phyloP scores from a whole-genome alignment of 2,888 invertebrate species.

The Latrodectus hesperus region DNA sequence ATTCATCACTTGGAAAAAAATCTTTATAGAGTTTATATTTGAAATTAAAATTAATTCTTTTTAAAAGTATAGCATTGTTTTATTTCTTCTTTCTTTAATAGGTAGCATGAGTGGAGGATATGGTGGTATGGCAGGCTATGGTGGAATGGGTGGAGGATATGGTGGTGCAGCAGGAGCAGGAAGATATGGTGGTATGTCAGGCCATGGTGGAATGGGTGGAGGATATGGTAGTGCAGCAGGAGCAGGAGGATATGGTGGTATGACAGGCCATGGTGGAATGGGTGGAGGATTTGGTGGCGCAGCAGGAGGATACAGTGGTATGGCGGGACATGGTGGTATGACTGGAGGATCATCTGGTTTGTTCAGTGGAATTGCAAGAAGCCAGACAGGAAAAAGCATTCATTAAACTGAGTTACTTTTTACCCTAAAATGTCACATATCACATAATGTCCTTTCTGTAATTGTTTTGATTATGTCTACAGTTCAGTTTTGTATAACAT shows the following conservation, averaged over 20 bases:
- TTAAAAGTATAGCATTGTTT: too few species aligned
- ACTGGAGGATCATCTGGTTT: background rate
- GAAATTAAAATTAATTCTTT: too few species aligned
- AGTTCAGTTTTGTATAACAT: too few species aligned
- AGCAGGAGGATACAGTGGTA: background rate
- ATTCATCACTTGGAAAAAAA: too few species aligned
- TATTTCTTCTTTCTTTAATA: background rate
- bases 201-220: background rate
- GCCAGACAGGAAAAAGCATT: background rate
- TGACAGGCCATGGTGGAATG: background rate
- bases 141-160: constrained; percentile 30
- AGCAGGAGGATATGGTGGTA: background rate
- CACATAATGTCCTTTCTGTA: too few species aligned
- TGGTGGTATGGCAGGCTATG: constrained; percentile 11
- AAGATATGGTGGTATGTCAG: background rate
- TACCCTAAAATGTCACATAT: too few species aligned
- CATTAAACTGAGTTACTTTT: background rate
- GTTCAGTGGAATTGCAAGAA: background rate
- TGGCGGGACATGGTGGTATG: background rate
- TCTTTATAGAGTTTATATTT: too few species aligned
- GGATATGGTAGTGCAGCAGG: constrained; percentile 12
- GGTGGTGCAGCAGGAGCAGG: background rate
- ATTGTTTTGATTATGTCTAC: too few species aligned
- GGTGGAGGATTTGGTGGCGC: constrained; percentile 12
- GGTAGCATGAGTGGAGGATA: constrained; percentile 9